These are phyloP conservation scores for Enteromius argenteus DNA, from an alignment of 2,797 vertebrate genomes.

Conservation along the genomic window DNA sequence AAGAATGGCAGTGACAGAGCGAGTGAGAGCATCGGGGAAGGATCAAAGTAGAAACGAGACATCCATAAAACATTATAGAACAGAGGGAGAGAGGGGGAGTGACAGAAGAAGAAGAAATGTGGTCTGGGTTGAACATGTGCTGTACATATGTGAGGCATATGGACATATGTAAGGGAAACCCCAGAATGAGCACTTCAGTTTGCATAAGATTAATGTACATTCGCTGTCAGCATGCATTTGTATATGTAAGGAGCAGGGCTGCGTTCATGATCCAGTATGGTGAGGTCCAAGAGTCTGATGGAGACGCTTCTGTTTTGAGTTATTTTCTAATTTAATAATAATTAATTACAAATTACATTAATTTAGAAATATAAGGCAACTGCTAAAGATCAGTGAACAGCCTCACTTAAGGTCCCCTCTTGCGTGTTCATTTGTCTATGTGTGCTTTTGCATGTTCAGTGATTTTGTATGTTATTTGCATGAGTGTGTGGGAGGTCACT, in stretches of 20 bases:
- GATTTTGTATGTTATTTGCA: conserved; percentile 34
- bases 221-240: conserved; percentile 17
- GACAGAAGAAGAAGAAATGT: conserved; percentile 28
- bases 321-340: not conserved
- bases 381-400: not conserved
- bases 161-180: conserved; percentile 4
- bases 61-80: conserved; percentile 24
- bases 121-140: conserved; percentile 38
- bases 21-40: not conserved
- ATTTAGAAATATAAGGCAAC: not conserved
- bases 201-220: conserved; percentile 42
- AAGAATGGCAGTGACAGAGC: not conserved
- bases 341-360: not conserved
- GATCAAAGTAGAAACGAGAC: conserved; percentile 18
- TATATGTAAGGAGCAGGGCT: conserved; percentile 12
- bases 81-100: conserved; percentile 2
- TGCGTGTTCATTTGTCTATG: conserved; percentile 30
- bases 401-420: not conserved
- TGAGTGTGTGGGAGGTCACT: conserved; percentile 68
- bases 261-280: not conserved
- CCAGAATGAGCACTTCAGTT: conserved; percentile 26
- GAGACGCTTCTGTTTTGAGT: not conserved
- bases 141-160: conserved; percentile 34
- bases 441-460: conserved; percentile 9
- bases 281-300: not conserved